phyloP scores from a whole-genome alignment of 2,797 vertebrate species.

The Hippopotamyrus pictus region DNA sequence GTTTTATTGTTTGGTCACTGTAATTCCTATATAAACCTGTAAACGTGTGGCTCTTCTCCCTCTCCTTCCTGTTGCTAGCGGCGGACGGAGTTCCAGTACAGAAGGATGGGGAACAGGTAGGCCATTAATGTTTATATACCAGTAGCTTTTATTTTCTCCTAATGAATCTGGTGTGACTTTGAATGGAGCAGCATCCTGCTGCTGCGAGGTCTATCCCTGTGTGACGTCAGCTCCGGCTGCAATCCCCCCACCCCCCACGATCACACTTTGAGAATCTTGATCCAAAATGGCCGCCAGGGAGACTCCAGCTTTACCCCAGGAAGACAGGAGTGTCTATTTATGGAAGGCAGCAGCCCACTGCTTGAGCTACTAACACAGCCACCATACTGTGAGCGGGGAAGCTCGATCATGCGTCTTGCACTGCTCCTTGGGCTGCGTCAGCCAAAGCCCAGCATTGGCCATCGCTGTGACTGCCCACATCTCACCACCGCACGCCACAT shows the following conservation, averaged over 20 bases:
- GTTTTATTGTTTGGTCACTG: not conserved
- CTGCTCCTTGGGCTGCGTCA: constrained; percentile 35
- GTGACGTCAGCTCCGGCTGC: constrained; percentile 36
- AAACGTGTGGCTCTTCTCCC: constrained; percentile 14
- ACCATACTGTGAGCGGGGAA: constrained; percentile 40
- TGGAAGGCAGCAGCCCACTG: constrained; percentile 27
- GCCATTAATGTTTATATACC: constrained; percentile 41
- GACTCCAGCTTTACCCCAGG: constrained; percentile 33
- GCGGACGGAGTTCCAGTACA: constrained; percentile 87
- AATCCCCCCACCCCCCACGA: constrained; percentile 18
- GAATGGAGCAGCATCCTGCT: constrained; percentile 60
- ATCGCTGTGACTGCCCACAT: constrained; percentile 26
- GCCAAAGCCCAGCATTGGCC: constrained; percentile 1
- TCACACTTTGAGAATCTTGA: constrained; percentile 37
- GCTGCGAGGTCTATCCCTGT: constrained; percentile 40
- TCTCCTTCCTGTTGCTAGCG: constrained; percentile 53
- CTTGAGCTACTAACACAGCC: constrained; percentile 21
- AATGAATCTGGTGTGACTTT: constrained; percentile 31
- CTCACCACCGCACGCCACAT: constrained; percentile 26
- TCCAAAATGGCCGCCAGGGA: constrained; percentile 43
- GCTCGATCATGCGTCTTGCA: constrained; percentile 32
- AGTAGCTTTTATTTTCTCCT: constrained; percentile 42
- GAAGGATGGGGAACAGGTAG: constrained; percentile 96
- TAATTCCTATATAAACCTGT: not conserved
- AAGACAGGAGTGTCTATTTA: constrained; percentile 26